Base-by-base conservation (phyloP, 2,797 vertebrate species). In the Myiothlypis coronata region DNA sequence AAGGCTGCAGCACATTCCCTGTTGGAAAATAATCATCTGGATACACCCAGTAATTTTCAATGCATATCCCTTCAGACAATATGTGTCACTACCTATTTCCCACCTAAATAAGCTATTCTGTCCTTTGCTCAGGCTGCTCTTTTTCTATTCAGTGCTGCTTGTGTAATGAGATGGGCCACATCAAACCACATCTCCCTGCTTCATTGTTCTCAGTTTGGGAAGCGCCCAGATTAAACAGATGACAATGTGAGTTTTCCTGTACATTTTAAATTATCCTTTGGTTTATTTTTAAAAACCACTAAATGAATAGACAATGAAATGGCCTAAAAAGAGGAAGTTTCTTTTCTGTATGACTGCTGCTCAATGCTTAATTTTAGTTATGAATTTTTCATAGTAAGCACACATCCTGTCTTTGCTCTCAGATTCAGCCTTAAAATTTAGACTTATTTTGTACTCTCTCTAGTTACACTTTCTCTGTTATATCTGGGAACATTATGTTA, bases 131-230 rank as follows among this genome's bases (percentile, higher is more conserved):
- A 37, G 67, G 11, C 6, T 86, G 77, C 52, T 67, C 4, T 75
- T 91, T 80, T 93, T 65, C 32, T 74, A 6, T 6, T 68, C 43
- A 46, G 32, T 57, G 21, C 5, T 65, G 10, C 14, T 68, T 71
- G 17, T 19, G 17, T 32, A 63, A 24, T n/a, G 50, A 69, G 49
- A 57, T 6, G 6, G 16, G 39, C 4, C 23, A 64, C 30, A 83
- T 32, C 0, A 1, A 65, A 47, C 7, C 5, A 14, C 18, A 18
- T 15, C 5, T 69, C 11, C 12, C 6, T 71, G 17, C 12, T 75
- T 75, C 46, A n/a, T 22, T 74, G 28, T 41, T 27, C 44, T 68
- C 24, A 39, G 10, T 49, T 64, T 64, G 11, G n/a, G 37, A 82
- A 11, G 2, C 27, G 5, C 3, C 64, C 23, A 55, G 24, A 52